A percentile compares a stretch with the other conserved stretches of the same genome.
phyloP scores from a whole-genome alignment of 2,888 invertebrate species.

The Hirtodrosophila histrioides region DNA sequence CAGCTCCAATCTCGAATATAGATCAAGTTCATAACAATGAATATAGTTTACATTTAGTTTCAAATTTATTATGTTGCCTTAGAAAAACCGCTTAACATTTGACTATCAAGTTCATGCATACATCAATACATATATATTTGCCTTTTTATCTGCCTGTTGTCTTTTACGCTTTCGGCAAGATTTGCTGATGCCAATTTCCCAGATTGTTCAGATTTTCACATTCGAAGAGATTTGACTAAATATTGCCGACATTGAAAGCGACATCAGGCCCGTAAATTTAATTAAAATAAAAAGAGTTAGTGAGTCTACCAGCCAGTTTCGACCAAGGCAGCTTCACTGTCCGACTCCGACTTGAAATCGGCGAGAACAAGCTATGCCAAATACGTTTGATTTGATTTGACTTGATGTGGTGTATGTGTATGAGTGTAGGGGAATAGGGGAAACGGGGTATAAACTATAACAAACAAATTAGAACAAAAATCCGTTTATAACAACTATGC shows the following conservation, averaged over 20 bases:
- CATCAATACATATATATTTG: background rate
- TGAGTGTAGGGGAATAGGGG: background rate
- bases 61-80: background rate
- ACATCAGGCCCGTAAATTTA: background rate
- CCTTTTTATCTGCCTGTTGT: no score
- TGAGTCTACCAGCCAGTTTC: background rate
- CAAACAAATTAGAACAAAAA: slow-evolving; percentile 49
- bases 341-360: background rate
- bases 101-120: slow-evolving; percentile 16
- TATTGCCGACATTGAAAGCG: background rate
- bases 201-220: no score
- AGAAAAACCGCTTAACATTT: slow-evolving; percentile 15
- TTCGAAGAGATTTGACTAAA: no score
- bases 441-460: slow-evolving; percentile 52
- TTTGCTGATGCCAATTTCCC: no score
- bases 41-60: no score
- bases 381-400: slow-evolving; percentile 13
- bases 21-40: no score
- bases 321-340: background rate
- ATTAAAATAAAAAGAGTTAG: background rate
- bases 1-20: no score
- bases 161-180: no score
- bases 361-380: slow-evolving; percentile 28
- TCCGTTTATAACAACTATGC: slow-evolving; percentile 64
- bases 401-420: slow-evolving; percentile 7